A percentile compares a stretch with the other conserved stretches of the same genome.
phyloP scores from a whole-genome alignment of 2,113 vertebrate genomes.

The Atractosteus spatula region DNA sequence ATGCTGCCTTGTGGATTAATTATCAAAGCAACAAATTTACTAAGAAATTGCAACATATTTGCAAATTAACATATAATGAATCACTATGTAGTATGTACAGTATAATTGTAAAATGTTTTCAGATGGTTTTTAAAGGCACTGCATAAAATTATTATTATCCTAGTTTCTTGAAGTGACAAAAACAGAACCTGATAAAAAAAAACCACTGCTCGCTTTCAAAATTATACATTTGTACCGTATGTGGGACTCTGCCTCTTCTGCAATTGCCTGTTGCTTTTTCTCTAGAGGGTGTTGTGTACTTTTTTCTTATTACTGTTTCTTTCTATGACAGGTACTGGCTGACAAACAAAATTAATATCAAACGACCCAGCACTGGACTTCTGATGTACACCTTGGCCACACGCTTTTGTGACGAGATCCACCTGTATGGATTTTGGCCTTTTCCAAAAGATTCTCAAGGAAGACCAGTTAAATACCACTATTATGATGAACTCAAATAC shows the following conservation, averaged over 20 bases:
- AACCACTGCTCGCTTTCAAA: no score
- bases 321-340: slow-evolving; percentile 78
- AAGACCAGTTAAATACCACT: slow-evolving; percentile 83
- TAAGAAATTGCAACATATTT: no score
- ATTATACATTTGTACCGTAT: no score
- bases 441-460: slow-evolving; percentile 81
- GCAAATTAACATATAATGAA: no score
- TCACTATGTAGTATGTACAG: no score
- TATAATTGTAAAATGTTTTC: no score
- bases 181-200: no score
- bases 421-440: slow-evolving; percentile 87
- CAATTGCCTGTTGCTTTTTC: neutral
- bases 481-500: slow-evolving; percentile 84
- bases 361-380: slow-evolving; percentile 83
- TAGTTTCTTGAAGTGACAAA: no score
- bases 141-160: no score
- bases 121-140: no score
- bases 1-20: no score
- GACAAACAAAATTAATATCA: slow-evolving; percentile 85
- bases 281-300: neutral
- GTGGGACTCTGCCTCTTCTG: neutral
- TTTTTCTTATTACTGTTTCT: slow-evolving; percentile 7
- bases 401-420: slow-evolving; percentile 85
- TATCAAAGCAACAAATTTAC: no score
- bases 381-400: slow-evolving; percentile 86